Base-by-base conservation (phyloP, 2,888 invertebrate genomes). In the Biston betularia region DNA sequence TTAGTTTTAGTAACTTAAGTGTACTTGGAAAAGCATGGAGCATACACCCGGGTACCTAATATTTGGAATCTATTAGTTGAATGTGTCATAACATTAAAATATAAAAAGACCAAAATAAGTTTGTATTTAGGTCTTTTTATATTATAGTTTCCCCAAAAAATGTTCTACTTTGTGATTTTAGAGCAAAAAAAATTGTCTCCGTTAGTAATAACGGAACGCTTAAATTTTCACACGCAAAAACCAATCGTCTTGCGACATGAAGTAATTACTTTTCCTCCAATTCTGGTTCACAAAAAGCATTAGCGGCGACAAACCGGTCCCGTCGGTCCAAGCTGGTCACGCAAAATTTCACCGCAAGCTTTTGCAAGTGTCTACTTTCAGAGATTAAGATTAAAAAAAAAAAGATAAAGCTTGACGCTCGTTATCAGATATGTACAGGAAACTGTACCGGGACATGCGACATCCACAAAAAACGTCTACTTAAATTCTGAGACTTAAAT, bases 261-360 rank as follows among this genome's bases (percentile, higher is more conserved):
- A 65, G 54, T 55, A 60, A 65, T 65, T 58, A 52, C 50, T 49
- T 58, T 57, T 63, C 44, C 12, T 50, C 62, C 62, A 62, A 63
- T 67, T 63, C 53, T 50, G 55, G 44, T 44, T 48, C 42, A 53
- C 56, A 53, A 62, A 70, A 73, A 68, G 40, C 35, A 59, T 65
- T 60, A 64, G 67, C 61, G 66, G 68, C 55, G 60, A 65, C 64
- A 71, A 68, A 73, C 73, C 70, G 70, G 72, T 68, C 53, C 40
- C 7, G 40, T 70, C 73, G 73, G 73, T 66, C 57, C 48, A 54
- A 72, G 66, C 49, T 15, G 52, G 64, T 53, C 59, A 65, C 50
- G 63, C 66, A 65, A 70, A 65, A 42, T 53, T 9, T 14, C 33
- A 42, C 54, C 54, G 42, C 42, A 9, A 33, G 15, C 15, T n/a